phyloP scores from a whole-genome alignment of 1,140 invertebrate genomes.

The Brachionus paranguensis region DNA sequence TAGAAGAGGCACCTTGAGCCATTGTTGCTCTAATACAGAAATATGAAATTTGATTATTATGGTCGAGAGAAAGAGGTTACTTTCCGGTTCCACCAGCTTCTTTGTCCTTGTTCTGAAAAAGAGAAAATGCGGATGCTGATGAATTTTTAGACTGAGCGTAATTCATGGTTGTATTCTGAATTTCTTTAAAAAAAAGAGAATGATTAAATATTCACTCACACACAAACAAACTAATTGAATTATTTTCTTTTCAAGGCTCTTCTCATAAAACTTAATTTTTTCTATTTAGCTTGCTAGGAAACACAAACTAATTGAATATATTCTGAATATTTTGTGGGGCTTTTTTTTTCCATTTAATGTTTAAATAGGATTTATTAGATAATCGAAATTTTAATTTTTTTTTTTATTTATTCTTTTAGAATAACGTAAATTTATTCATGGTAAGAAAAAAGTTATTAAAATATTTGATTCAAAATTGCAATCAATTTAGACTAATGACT shows the following conservation, averaged over 20 bases:
- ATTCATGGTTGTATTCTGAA: not conserved
- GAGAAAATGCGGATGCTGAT: slow-evolving; percentile 33
- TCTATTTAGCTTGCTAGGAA: not conserved
- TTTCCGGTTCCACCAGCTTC: slow-evolving; percentile 36
- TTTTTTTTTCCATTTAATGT: not conserved
- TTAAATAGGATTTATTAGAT: not conserved
- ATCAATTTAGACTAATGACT: not conserved
- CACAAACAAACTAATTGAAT: not conserved
- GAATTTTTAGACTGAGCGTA: slow-evolving; percentile 4
- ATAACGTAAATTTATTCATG: not conserved
- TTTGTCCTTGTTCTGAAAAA: slow-evolving; percentile 39
- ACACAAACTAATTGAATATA: not conserved
- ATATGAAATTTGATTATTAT: not conserved
- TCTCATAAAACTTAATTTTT: not conserved
- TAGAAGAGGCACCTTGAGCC: not conserved
- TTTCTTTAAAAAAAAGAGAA: not conserved
- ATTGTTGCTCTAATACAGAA: not conserved
- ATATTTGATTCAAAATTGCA: slow-evolving; percentile 16
- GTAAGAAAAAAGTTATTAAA: not conserved
- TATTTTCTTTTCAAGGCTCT: not conserved
- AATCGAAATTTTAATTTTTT: not conserved
- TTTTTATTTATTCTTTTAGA: not conserved
- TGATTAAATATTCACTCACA: not conserved
- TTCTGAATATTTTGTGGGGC: not conserved
- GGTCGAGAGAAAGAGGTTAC: not conserved